Evolutionary conservation across 2,113 vertebrate species (phyloP).

Genomic region (rabbit (Oryctolagus cuniculus)): mOryCun1.1 NC_091441.1:83853501-83854000

Average conservation of each 20-base stretch:
- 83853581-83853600: not conserved
- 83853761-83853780: not conserved
- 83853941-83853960: not conserved
- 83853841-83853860: not conserved
- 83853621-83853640: not conserved
- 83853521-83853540: not conserved
- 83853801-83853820: not conserved
- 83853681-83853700: not conserved
- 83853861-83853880: not conserved
- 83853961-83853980: not conserved
- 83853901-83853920: not conserved
- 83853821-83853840: not conserved
- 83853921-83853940: not conserved
- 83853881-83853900: not conserved
- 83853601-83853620: not conserved
- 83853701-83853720: not conserved
- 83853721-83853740: not conserved
- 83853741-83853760: not conserved
- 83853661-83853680: too few relatives aligned
- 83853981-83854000: not conserved
- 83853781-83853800: not conserved
- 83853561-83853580: rapidly evolving
- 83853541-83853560: not conserved
- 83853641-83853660: not conserved
- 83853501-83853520: not conserved